Base-by-base conservation (phyloP, 2,888 invertebrate genomes). In the Heliconius charithonia region DNA sequence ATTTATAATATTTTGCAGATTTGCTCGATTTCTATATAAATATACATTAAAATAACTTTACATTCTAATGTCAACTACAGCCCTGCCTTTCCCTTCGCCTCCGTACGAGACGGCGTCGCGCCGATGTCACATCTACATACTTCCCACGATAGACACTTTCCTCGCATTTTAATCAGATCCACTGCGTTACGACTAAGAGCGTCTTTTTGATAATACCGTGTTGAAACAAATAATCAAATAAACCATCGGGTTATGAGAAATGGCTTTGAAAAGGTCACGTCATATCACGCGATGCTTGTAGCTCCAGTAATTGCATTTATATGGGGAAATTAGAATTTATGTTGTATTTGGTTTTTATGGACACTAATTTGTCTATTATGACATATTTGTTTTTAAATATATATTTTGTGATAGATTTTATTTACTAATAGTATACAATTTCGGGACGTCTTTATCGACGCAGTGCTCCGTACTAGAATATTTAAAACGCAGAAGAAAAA, bases 71-170 rank as follows among this genome's bases (percentile, higher is more conserved):
- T 63, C 27, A 74, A 19, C 77, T 67, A 25, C 80, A 75, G 75
- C 77, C 75, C 75, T 73, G 51, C 77, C 71, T 41, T 51, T 59
- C 75, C 45, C 45, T 45, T 13, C 1, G 13, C 45, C 51, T 41
- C 65, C 77, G 65, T 63, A 32, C 56, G 59, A 72, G 56, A n/a
- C 73, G 56, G 75, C 59, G 59, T 73, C 70, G 51, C 65, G 66
- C 71, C 70, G 77, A 51, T 45, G 62, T 37, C 72, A 72, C 82
- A 81, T 81, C 82, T 79, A 75, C 82, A 77, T 77, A 78, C 78
- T 79, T 82, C 82, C 81, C 82, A 82, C 82, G 81, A 81, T 65
- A 74, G 69, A 67, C 66, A 75, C 78, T 79, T 66, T 80, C 71
- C 78, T 74, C 78, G 63, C 74, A 75, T 81, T 25, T 59, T 80